Conservation (phyloP, 2,113 vertebrate genomes). For the Alouatta palliata region DNA sequence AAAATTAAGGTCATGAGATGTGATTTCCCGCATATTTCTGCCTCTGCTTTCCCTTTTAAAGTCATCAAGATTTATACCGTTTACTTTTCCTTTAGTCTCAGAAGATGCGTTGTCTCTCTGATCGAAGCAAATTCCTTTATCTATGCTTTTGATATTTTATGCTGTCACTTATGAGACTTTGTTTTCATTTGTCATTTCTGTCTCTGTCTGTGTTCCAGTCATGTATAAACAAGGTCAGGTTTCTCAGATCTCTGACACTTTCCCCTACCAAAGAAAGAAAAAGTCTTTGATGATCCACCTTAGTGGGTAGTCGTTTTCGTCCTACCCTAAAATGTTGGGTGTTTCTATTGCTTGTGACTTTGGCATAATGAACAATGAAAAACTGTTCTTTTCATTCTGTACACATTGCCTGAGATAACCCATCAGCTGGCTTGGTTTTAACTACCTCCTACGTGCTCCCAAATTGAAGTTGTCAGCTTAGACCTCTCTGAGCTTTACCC, state of each 20-base stretch:
- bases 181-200: conserved; percentile 43
- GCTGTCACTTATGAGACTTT: background rate
- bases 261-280: background rate
- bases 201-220: background rate
- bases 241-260: background rate
- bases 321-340: background rate
- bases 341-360: conserved; percentile 10
- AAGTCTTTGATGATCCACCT: background rate
- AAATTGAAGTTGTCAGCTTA: background rate
- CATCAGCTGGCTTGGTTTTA: background rate
- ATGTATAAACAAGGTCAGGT: background rate
- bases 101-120: background rate
- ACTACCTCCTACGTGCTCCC: background rate
- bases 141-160: conserved; percentile 1
- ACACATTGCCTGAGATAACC: background rate
- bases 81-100: background rate
- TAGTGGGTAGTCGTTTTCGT: background rate
- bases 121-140: background rate
- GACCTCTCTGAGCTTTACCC: background rate
- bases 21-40: background rate
- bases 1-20: background rate
- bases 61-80: background rate
- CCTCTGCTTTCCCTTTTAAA: background rate
- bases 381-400: conserved; percentile 17
- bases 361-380: no score